Evolutionary conservation across 1,140 invertebrate species (phyloP).

Genomic region (Metaphire vulgaris): DNA sequence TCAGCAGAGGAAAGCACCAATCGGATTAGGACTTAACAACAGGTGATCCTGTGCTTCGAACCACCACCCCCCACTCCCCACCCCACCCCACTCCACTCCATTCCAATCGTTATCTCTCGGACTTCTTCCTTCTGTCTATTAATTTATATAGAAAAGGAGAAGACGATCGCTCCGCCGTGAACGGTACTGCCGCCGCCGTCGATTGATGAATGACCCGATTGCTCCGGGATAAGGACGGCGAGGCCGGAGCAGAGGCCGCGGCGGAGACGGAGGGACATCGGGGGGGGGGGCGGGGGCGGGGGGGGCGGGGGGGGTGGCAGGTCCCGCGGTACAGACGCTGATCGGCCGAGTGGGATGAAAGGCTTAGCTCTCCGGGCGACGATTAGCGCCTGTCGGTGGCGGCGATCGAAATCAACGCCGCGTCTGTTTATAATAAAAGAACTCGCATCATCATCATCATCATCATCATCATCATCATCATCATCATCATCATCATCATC

Average conservation of each 20-base stretch:
- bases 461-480: neutral
- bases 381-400: neutral
- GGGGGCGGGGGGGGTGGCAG: neutral
- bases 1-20: too few relatives aligned
- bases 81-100: too few relatives aligned
- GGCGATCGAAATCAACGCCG: neutral
- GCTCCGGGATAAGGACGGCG: neutral
- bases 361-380: neutral
- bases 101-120: too few relatives aligned
- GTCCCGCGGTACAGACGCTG: neutral
- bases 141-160: too few relatives aligned
- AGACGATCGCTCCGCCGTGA: too few relatives aligned
- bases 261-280: neutral
- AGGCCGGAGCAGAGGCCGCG: too few relatives aligned
- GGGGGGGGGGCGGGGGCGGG: too few relatives aligned
- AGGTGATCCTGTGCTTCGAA: too few relatives aligned
- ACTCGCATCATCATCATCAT: neutral
- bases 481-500: neutral
- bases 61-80: too few relatives aligned
- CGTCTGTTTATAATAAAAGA: neutral
- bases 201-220: neutral
- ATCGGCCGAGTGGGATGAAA: neutral
- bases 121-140: too few relatives aligned
- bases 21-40: too few relatives aligned
- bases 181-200: too few relatives aligned